Base-by-base conservation (phyloP, 2,113 vertebrate species). In the Elachura formosa region DNA sequence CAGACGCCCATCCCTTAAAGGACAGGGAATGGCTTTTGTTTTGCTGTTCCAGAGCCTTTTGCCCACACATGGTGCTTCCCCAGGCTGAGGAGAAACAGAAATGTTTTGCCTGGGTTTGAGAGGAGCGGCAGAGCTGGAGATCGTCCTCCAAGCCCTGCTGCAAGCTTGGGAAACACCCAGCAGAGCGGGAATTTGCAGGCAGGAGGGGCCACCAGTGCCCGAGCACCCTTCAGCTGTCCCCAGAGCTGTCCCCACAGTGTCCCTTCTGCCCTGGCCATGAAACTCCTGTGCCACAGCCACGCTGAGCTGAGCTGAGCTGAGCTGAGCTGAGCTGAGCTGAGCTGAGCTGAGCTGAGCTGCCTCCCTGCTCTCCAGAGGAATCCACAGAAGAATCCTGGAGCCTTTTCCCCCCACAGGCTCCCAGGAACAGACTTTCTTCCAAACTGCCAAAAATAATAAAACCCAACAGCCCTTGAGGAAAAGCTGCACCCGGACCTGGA, bases 1-100 rank as follows among this genome's bases (percentile, higher is more conserved):
- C 72, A 5, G 18, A 14, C 0, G 24, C 15, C 4, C 1, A 3
- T 19, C 66, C 64, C 20, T 7, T 4, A 5, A 43, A 26, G 61
- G 54, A 18, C 23, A 11, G 56, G 87, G n/a, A 74, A 34, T 0
- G 5, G 58, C 40, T 33, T 29, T 10, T 2, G 2, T 12, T 7
- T 2, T 6, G 3, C 12, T 12, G 15, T 1, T 25, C 63, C 73
- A 28, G 22, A 67, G 19, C 80, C 38, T 10, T 36, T 2, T 41
- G 56, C 40, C 54, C 40, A 16, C 33, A 6, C 10, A 2, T 0
- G 55, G 61, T 0, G 56, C 62, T 63, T 22, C 56, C 38, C 59
- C 41, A 5, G 61, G 40, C 40, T 56, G 69, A 59, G 68, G 6
- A 55, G 46, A 29, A 54, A 16, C 61, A 5, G 77, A 46, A 9